Conservation (phyloP, 2,113 vertebrate genomes). For the Lophius piscatorius region DNA sequence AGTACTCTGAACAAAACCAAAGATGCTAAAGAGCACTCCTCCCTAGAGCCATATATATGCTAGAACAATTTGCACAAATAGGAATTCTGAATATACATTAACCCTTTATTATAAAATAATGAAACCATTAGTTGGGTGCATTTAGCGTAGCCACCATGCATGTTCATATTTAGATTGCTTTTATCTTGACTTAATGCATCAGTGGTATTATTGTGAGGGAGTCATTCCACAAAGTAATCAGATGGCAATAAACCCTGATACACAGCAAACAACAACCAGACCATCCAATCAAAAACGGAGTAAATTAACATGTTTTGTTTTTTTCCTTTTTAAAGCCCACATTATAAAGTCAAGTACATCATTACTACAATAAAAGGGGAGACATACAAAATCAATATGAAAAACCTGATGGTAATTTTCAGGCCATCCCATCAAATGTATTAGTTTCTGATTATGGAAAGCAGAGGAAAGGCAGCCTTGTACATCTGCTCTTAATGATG, state of each 20-base stretch:
- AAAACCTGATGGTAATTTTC: constrained; percentile 51
- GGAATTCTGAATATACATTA: constrained; percentile 71
- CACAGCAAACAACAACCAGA: constrained; percentile 56
- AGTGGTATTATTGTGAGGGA: constrained; percentile 69
- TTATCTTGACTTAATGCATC: constrained; percentile 78
- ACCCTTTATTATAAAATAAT: constrained; percentile 79
- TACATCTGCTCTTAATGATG: constrained; percentile 38
- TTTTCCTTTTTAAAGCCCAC: constrained; percentile 64
- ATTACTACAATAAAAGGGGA: constrained; percentile 45
- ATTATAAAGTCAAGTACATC: constrained; percentile 59
- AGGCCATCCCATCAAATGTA: constrained; percentile 31
- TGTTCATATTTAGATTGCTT: constrained; percentile 79
- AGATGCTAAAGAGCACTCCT: constrained; percentile 20
- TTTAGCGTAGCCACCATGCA: constrained; percentile 71
- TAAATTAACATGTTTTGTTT: constrained; percentile 77
- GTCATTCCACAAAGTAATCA: constrained; percentile 74
- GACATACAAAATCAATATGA: constrained; percentile 54
- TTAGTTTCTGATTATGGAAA: constrained; percentile 47
- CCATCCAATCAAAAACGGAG: constrained; percentile 65
- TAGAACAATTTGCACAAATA: constrained; percentile 67
- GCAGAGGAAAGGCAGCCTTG: constrained; percentile 21
- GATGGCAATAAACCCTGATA: constrained; percentile 73
- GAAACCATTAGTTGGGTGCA: constrained; percentile 77
- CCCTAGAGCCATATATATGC: constrained; percentile 36
- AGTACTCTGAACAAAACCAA: not conserved